These are phyloP conservation scores for Typhlichthys eigenmanni DNA, from an alignment of 2,797 vertebrate species.

Conservation along the genomic window DNA sequence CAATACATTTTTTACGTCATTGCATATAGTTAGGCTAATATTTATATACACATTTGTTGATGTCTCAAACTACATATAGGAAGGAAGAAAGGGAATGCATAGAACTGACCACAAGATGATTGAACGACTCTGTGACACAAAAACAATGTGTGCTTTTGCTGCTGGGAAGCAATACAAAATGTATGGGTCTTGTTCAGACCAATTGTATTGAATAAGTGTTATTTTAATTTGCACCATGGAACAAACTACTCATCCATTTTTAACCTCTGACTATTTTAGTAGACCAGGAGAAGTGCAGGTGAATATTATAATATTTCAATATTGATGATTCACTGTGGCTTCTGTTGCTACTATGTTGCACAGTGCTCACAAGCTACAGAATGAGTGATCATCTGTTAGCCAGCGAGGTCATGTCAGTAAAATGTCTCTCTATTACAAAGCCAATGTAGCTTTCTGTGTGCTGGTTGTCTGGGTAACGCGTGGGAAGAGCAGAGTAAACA, in stretches of 20 bases:
- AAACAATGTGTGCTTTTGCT: not conserved
- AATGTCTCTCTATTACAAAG: constrained; percentile 2
- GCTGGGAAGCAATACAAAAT: not conserved
- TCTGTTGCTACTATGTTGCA: too few species aligned
- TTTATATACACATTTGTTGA: not conserved
- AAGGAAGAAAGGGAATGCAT: not conserved
- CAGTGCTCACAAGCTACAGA: too few species aligned
- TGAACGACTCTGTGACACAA: not conserved
- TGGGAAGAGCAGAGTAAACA: constrained; percentile 14
- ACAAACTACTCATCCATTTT: not conserved
- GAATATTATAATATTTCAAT: too few species aligned
- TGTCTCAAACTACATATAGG: not conserved
- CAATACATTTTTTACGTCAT: not conserved
- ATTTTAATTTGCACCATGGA: too few species aligned
- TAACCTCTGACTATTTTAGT: not conserved
- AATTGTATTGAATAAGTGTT: too few species aligned
- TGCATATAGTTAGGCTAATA: not conserved
- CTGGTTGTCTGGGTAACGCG: constrained; percentile 15
- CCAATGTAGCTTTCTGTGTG: constrained; percentile 16
- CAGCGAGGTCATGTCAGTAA: constrained; percentile 6
- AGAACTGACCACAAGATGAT: not conserved
- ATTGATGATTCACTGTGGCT: too few species aligned
- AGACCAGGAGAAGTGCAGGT: too few species aligned
- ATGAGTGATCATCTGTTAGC: constrained; percentile 6
- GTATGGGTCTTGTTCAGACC: too few species aligned